phyloP scores from a whole-genome alignment of 2,888 invertebrate genomes.

The Apantesis nais region DNA sequence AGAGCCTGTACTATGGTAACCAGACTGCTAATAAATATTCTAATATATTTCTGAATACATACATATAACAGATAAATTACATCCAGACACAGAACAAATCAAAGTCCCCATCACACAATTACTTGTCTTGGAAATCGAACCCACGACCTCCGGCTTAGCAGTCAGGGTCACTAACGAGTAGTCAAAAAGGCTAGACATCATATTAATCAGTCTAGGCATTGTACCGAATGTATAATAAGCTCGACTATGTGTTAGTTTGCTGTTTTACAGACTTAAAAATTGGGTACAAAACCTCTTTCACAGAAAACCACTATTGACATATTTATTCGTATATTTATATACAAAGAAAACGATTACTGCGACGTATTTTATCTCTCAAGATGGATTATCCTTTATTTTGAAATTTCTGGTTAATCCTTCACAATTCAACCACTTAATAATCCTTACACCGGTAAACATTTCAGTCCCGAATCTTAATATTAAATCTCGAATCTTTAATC shows the following conservation, averaged over 20 bases:
- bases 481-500: slow-evolving; percentile 3
- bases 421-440: slow-evolving; percentile 3
- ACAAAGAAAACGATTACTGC: background rate
- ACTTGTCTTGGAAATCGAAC: too few relatives aligned
- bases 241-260: background rate
- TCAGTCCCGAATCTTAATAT: background rate
- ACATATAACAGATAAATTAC: too few relatives aligned
- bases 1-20: too few relatives aligned
- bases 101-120: too few relatives aligned
- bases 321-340: background rate
- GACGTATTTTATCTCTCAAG: background rate
- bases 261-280: background rate
- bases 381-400: background rate
- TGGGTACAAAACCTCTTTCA: background rate
- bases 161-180: too few relatives aligned
- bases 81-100: too few relatives aligned
- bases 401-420: background rate
- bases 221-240: background rate
- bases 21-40: too few relatives aligned
- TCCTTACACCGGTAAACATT: background rate
- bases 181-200: too few relatives aligned
- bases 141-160: too few relatives aligned
- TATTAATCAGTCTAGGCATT: background rate
- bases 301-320: background rate
- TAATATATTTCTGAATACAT: too few relatives aligned